Base-by-base conservation (phyloP, 2,888 invertebrate genomes). In the Rhamnusium bicolor region DNA sequence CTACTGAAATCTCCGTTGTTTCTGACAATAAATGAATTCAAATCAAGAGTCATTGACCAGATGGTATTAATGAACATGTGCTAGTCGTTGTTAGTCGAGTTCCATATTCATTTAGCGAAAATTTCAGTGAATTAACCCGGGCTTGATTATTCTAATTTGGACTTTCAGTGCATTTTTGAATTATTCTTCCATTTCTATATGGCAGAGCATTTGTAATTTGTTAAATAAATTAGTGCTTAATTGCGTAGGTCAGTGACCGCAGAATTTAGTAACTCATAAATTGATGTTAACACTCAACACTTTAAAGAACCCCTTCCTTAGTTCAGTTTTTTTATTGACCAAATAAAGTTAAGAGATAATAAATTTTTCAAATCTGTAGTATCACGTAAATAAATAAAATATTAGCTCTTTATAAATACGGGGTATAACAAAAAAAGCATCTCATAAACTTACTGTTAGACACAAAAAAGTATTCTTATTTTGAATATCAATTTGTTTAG, bases 41-140 rank as follows among this genome's bases (percentile, higher is more conserved):
- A 58, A 58, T 58, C 58, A 27, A 58, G 58, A 58, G 58, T 32
- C 58, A 58, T 58, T 29, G 58, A 58, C 29, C 58, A 58, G n/a
- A 27, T 58, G 58, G 32, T 32, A 18, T 32, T 58, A 58, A 58
- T 32, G 58, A 58, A 58, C 58, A 14, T 32, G 58, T 58, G 58
- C 32, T 19, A 24, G 54, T 21, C 54, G 54, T 27, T 27, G 54
- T 54, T 54, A 54, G 54, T 19, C 40, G 40, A 56, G 54, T 56
- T 56, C 54, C 54, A 56, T 56, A 56, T 56, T 56, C 54, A 56
- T 56, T 24, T 14, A 24, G 54, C 54, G 24, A 14, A 53, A 21
- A 53, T 53, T 53, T 24, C 53, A 53, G n/a, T 24, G n/a, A 53
- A 53, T n/a, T 53, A 56, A 27, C 27, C 27, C 54, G 27, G 7